These are phyloP conservation scores for Augiades crinisus DNA, from an alignment of 2,888 invertebrate species.

Conservation along the genomic window DNA sequence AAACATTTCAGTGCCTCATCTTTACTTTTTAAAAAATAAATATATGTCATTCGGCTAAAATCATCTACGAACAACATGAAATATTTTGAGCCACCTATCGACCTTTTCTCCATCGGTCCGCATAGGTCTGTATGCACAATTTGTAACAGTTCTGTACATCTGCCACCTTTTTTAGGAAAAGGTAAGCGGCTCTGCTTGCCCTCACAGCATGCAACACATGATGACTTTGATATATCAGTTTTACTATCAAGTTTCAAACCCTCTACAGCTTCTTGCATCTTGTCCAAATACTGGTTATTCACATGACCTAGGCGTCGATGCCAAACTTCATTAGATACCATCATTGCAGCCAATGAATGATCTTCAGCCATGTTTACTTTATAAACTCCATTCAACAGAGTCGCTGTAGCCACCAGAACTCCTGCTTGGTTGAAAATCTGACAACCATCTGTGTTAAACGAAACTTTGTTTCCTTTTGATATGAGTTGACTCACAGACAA, in stretches of 20 bases:
- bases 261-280: conserved; percentile 35
- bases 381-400: too few relatives aligned
- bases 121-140: conserved; percentile 30
- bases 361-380: too few relatives aligned
- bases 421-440: conserved; percentile 31
- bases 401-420: too few relatives aligned
- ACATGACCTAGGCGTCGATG: conserved; percentile 36
- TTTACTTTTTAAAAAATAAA: too few relatives aligned
- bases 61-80: too few relatives aligned
- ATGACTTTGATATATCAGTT: conserved; percentile 30
- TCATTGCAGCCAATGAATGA: too few relatives aligned
- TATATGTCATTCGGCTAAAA: too few relatives aligned
- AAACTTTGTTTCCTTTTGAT: conserved; percentile 34
- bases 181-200: conserved; percentile 33
- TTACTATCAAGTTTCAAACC: conserved; percentile 32
- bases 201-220: conserved; percentile 32
- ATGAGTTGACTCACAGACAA: conserved; percentile 32
- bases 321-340: conserved; percentile 32
- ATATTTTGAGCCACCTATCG: too few relatives aligned
- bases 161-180: conserved; percentile 24
- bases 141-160: conserved; percentile 27
- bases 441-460: conserved; percentile 33
- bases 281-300: conserved; percentile 34
- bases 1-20: too few relatives aligned
- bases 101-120: conserved; percentile 28